Evolutionary conservation across 2,113 vertebrate genomes (phyloP), one percentile per base, ranked within the genome.

Genomic region (Spea bombifrons): DNA sequence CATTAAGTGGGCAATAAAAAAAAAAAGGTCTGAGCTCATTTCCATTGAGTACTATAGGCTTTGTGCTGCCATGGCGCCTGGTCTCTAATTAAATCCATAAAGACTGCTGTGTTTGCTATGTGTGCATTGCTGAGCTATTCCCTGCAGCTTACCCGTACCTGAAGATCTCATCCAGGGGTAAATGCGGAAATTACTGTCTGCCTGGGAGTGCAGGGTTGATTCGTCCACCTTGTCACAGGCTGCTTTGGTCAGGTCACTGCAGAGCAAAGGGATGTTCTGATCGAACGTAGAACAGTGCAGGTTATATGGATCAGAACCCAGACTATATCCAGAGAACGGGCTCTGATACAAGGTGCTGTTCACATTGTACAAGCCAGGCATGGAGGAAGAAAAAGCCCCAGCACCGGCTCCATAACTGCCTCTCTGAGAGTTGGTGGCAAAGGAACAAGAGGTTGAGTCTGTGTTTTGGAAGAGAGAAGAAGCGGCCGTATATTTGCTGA

Each of bases 141-240:
- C 86, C 17, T 45, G 77, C 82, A 66, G 78, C 81, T 83, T 72
- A 83, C 87, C 88, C 92, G 86, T 98, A 97, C 96, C 96, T 96
- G 95, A 93, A 86, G 91, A 92, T 86, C 89, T 92, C 95, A 96
- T 97, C 95, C 95, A 95, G 71, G 94, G 94, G 82, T 96, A 95
- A 91, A 95, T 93, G 86, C 94, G 94, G 94, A 94, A 90, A 86
- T 89, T 93, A 88, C 92, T 92, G 85, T 96, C 94, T 85, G 91
- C 86, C 82, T 91, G 88, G 83, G 90, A 88, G 84, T 91, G 90
- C 88, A 94, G 91, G 90, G 90, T 87, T 86, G 90, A 89, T 81
- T 92, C 92, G 83, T 93, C 92, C 84, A 89, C 89, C 86, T 93
- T 94, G 89, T 92, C 93, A 91, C 93, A 94, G 92, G 90, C 91